These are phyloP conservation scores for Diloba caeruleocephala DNA, from an alignment of 2,888 invertebrate genomes.

Conservation along the genomic window DNA sequence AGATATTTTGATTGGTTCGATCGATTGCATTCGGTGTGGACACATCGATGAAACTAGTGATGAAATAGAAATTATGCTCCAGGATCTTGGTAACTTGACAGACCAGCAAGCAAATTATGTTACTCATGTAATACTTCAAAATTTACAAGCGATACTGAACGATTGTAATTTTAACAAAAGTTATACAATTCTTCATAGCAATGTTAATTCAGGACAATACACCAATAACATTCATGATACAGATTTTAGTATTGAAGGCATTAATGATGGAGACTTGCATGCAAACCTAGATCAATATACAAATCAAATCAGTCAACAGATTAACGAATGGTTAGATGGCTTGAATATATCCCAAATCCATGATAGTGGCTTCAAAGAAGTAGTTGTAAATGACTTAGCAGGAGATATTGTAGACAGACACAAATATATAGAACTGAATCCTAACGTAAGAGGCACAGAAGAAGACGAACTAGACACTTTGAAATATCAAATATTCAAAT, in stretches of 20 bases:
- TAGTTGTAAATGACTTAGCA: slow-evolving; percentile 68
- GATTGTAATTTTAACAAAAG: slow-evolving; percentile 43
- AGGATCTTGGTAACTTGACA: slow-evolving; percentile 55
- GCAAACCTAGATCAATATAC: slow-evolving; percentile 56
- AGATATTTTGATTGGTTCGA: slow-evolving; percentile 59
- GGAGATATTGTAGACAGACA: slow-evolving; percentile 74
- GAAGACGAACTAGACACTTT: slow-evolving; percentile 72
- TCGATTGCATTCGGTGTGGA: slow-evolving; percentile 53
- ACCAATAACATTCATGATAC: slow-evolving; percentile 19
- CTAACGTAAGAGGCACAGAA: slow-evolving; percentile 47
- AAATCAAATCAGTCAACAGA: slow-evolving; percentile 61
- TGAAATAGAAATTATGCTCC: slow-evolving; percentile 58
- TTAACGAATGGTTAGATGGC: slow-evolving; percentile 70
- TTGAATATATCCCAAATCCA: slow-evolving; percentile 54
- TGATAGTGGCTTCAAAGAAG: slow-evolving; percentile 56
- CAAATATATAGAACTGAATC: slow-evolving; percentile 71
- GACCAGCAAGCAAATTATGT: slow-evolving; percentile 57
- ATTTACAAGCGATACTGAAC: slow-evolving; percentile 47
- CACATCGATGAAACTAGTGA: slow-evolving; percentile 53
- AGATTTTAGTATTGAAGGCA: slow-evolving; percentile 35
- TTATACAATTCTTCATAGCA: slow-evolving; percentile 57
- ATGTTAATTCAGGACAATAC: slow-evolving; percentile 40
- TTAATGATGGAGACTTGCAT: slow-evolving; percentile 52
- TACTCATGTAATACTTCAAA: slow-evolving; percentile 53
- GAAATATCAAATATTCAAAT: slow-evolving; percentile 79